phyloP scores from a whole-genome alignment of 2,888 invertebrate species.

The Tachystola acroxantha region DNA sequence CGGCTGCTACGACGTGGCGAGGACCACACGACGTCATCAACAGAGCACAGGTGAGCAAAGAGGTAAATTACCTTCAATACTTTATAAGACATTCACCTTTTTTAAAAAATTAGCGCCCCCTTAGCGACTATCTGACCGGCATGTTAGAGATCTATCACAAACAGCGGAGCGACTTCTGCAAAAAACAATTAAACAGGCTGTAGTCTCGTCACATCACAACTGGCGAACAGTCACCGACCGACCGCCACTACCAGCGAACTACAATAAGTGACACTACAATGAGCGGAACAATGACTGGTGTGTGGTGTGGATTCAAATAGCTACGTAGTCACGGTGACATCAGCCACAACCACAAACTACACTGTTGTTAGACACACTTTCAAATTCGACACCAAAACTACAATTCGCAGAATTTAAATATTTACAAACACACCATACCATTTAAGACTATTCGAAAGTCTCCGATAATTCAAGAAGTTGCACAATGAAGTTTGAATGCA shows the following conservation, averaged over 20 bases:
- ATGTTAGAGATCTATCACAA: too few species aligned
- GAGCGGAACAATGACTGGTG: conserved; percentile 2
- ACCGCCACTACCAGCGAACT: conserved; percentile 1
- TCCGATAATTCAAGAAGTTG: too few species aligned
- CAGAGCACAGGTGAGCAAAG: conserved; percentile 68
- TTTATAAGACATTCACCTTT: not conserved
- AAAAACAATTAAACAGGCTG: conserved; percentile 19
- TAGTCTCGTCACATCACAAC: conserved; percentile 11
- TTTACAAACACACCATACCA: not conserved
- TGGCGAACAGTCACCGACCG: not conserved
- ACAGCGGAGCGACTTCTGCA: conserved; percentile 14
- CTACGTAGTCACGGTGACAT: conserved; percentile 31
- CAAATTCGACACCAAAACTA: not conserved
- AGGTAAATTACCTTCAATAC: too few species aligned
- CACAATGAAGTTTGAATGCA: too few species aligned
- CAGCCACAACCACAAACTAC: too few species aligned
- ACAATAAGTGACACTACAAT: too few species aligned
- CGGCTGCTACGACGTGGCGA: conserved; percentile 75
- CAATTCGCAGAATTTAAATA: not conserved
- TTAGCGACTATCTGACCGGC: not conserved
- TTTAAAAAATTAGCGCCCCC: too few species aligned
- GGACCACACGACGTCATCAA: conserved; percentile 75
- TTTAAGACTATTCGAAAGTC: too few species aligned
- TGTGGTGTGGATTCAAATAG: conserved; percentile 30
- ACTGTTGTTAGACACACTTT: conserved; percentile 10